Evolutionary conservation across 2,888 invertebrate genomes (phyloP).

Genomic region (Phlogophora meticulosa): DNA sequence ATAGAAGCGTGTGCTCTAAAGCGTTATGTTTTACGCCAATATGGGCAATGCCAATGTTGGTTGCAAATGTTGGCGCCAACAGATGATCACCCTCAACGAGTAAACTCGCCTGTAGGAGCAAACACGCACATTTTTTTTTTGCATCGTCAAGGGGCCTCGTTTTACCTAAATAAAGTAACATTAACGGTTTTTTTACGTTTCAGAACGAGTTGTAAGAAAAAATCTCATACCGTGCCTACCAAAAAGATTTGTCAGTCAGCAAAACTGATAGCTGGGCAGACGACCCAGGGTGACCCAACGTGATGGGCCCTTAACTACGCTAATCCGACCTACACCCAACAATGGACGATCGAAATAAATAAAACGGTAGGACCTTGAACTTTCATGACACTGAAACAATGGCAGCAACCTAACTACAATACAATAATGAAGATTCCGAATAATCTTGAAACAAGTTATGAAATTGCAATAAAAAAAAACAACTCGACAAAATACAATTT

Average conservation of each 20-base stretch:
- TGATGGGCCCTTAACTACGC: background rate
- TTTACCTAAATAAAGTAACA: background rate
- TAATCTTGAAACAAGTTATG: background rate
- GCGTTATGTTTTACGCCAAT: too few relatives aligned
- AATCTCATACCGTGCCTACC: background rate
- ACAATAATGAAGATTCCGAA: conserved; percentile 1
- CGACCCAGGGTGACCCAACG: background rate
- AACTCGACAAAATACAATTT: too few relatives aligned
- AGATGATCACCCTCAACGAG: too few relatives aligned
- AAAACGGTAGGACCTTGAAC: conserved; percentile 1
- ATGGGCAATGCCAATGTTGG: too few relatives aligned
- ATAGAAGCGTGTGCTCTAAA: too few relatives aligned
- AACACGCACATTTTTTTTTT: too few relatives aligned
- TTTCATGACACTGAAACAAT: background rate
- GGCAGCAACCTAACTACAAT: background rate
- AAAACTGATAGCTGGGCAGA: background rate
- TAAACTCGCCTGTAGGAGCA: too few relatives aligned
- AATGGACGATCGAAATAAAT: too few relatives aligned
- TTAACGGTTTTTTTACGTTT: background rate
- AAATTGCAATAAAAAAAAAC: conserved; percentile 3
- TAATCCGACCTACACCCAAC: background rate
- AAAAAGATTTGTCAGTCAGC: background rate
- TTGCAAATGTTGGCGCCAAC: too few relatives aligned
- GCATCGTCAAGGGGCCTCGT: too few relatives aligned
- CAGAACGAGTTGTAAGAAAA: background rate